These are phyloP conservation scores for Nesospiza acunhae DNA, from an alignment of 2,113 vertebrate species.

Conservation along the genomic window DNA sequence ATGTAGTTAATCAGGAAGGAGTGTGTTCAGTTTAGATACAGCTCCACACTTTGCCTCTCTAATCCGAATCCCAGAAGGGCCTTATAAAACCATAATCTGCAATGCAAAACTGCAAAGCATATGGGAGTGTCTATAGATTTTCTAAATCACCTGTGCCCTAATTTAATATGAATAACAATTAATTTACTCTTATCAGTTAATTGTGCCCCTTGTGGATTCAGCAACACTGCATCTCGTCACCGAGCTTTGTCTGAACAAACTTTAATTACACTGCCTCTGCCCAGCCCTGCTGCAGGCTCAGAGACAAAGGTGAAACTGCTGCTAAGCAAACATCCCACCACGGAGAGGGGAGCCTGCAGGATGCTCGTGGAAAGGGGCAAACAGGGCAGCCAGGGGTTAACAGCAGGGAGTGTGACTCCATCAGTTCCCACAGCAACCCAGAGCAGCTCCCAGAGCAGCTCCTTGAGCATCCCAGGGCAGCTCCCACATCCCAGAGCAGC, in stretches of 20 bases:
- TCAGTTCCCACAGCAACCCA: background rate
- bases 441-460: background rate
- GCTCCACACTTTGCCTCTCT: constrained; percentile 37
- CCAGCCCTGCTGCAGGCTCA: background rate
- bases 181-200: constrained; percentile 75
- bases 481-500: fast-evolving
- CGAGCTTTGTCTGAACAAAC: constrained; percentile 53
- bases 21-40: constrained; percentile 46
- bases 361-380: background rate
- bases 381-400: background rate
- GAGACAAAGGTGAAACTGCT: background rate
- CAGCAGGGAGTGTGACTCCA: background rate
- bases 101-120: constrained; percentile 65
- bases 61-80: constrained; percentile 63
- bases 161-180: constrained; percentile 79
- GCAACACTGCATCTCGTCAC: constrained; percentile 42
- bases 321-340: background rate
- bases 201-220: constrained; percentile 70
- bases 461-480: fast-evolving
- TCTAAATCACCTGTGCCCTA: constrained; percentile 77
- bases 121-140: constrained; percentile 75
- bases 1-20: constrained; percentile 62
- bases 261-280: constrained; percentile 44
- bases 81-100: constrained; percentile 67
- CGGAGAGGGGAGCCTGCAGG: background rate